phyloP scores from a whole-genome alignment of 2,113 vertebrate species.

The Mesoclemmys tuberculata region DNA sequence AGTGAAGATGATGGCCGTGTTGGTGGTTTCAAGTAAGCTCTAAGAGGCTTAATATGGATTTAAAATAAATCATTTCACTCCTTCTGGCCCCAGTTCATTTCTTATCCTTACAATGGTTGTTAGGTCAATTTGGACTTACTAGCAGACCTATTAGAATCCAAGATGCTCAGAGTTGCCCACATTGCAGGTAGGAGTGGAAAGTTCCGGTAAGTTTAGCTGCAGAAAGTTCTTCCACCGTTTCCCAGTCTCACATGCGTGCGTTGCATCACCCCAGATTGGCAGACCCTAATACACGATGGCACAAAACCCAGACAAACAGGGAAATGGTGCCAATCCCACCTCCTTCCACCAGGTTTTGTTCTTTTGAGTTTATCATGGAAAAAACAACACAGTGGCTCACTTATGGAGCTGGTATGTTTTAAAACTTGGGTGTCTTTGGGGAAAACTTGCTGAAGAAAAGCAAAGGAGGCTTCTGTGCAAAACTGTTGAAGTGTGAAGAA shows the following conservation, averaged over 20 bases:
- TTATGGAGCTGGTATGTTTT: constrained; percentile 37
- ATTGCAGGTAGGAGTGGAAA: constrained; percentile 43
- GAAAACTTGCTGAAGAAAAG: constrained; percentile 34
- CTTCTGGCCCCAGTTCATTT: constrained; percentile 63
- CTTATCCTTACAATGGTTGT: constrained; percentile 42
- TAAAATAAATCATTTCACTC: constrained; percentile 27
- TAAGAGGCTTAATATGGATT: constrained; percentile 23
- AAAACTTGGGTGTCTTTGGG: constrained; percentile 50
- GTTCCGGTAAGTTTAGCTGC: constrained; percentile 44
- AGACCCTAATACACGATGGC: background rate
- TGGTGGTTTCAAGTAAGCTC: constrained; percentile 36
- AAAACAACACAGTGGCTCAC: constrained; percentile 50
- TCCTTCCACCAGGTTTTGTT: background rate
- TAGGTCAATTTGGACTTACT: constrained; percentile 31
- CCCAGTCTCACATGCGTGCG: background rate
- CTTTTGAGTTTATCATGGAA: constrained; percentile 37
- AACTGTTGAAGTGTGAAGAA: constrained; percentile 38
- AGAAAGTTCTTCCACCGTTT: background rate
- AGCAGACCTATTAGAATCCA: constrained; percentile 49
- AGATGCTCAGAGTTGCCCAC: constrained; percentile 10
- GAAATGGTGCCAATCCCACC: constrained; percentile 16
- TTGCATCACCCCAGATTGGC: background rate
- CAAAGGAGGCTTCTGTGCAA: constrained; percentile 45
- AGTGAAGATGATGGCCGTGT: background rate
- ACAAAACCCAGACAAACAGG: constrained; percentile 39